A percentile compares a stretch with the other conserved stretches of the same genome.
These are phyloP conservation scores for Syngnathus scovelli DNA, from an alignment of 2,113 vertebrate species.

Conservation along the genomic window DNA sequence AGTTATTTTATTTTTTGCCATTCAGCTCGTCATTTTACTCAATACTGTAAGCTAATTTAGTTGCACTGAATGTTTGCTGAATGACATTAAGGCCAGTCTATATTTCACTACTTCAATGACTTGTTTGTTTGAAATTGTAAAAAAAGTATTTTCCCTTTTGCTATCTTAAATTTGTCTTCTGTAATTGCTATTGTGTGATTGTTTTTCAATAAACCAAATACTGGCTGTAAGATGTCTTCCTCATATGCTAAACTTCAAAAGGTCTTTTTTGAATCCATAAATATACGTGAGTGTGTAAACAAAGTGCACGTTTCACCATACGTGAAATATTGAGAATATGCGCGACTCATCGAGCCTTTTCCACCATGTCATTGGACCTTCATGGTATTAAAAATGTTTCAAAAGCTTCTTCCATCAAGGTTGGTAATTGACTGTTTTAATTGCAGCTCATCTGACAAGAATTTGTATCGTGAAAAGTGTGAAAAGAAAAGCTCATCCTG, in stretches of 20 bases:
- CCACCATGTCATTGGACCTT: not conserved
- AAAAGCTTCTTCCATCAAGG: not conserved
- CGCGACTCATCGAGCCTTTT: not conserved
- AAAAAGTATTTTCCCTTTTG: not conserved
- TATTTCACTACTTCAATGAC: not conserved
- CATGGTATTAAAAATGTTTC: not conserved
- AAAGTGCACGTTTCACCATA: not conserved
- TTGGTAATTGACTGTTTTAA: not conserved
- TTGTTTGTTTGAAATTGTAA: not conserved
- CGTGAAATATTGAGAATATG: not conserved
- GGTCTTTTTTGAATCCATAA: not conserved
- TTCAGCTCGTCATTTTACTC: too few species aligned
- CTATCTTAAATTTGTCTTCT: not conserved
- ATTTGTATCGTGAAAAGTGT: conserved; percentile 1
- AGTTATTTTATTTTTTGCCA: too few species aligned
- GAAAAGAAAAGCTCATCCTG: not conserved
- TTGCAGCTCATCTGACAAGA: not conserved
- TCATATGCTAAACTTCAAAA: not conserved
- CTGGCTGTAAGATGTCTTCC: not conserved
- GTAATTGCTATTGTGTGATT: not conserved
- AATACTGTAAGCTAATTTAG: too few species aligned
- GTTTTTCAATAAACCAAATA: not conserved
- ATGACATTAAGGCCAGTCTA: too few species aligned
- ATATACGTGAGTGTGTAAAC: not conserved
- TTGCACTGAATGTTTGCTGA: too few species aligned